Base-by-base conservation (phyloP, 2,888 invertebrate genomes). In the Petrolisthes manimaculis region DNA sequence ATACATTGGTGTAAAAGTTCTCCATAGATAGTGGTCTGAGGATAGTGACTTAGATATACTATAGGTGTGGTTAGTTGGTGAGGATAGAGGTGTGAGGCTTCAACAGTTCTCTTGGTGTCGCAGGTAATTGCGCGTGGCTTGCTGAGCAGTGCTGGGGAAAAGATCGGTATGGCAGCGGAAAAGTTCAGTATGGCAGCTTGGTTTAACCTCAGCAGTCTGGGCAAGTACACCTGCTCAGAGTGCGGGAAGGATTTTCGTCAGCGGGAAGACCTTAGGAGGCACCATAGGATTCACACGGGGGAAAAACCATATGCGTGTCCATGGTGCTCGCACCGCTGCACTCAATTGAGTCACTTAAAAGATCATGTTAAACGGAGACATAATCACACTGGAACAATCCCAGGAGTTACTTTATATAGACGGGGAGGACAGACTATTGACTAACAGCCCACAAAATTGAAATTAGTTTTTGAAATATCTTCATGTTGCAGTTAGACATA, bases 221-320 rank as follows among this genome's bases (percentile, higher is more conserved):
- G 24, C 51, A 86, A 86, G 82, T 82, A 86, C 75, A 24, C 18
- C 61, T 89, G 89, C 24, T 74, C 61, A 9, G 69, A 79, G 53
- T 89, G 89, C 80, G 74, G 75, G 67, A 89, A 81, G 83, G 69
- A 71, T 9, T 82, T 89, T 18, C 83, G 89, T 2, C 89, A 89
- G 80, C 83, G 69, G 9, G 86, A 88, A 24, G 88, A 90, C 78
- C 84, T 89, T 9, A 67, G 88, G 56, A 79, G 90, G 21, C 90
- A 90, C 82, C 67, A 86, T 4, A 83, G 86, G 12, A 90, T 84
- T 5, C 90, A 90, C 79, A 90, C 90, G 1, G 90, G 90, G 21
- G 90, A 90, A 77, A 90, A 89, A 78, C 90, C 90, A 18, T 88
- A 89, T 53, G 81, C 77, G 1, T 90, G 90, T 21, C 89, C 88